These are phyloP conservation scores for Diaperis boleti DNA, from an alignment of 2,888 invertebrate genomes.

Conservation along the genomic window DNA sequence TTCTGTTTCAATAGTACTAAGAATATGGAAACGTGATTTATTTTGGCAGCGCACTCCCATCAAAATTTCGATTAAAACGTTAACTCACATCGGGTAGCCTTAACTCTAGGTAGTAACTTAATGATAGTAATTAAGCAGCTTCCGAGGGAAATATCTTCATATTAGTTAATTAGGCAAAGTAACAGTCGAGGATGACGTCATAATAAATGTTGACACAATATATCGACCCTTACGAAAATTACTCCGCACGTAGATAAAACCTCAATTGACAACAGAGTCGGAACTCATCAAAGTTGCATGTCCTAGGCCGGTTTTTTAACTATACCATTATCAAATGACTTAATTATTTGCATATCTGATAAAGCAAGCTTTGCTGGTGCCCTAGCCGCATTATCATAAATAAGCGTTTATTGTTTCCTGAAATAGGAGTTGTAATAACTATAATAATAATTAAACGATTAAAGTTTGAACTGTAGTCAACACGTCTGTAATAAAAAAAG, in stretches of 20 bases:
- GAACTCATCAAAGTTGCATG: constrained; percentile 12
- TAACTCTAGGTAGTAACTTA: background rate
- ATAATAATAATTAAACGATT: too few relatives aligned
- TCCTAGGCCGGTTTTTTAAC: background rate
- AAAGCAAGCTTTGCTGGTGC: too few relatives aligned
- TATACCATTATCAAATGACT: too few relatives aligned
- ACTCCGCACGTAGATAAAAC: constrained; percentile 1
- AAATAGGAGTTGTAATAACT: too few relatives aligned
- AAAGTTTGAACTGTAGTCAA: too few relatives aligned
- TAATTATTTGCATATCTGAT: too few relatives aligned
- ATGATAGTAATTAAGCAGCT: constrained; percentile 16
- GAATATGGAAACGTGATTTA: too few relatives aligned
- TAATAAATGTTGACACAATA: constrained; percentile 32
- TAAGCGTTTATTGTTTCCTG: too few relatives aligned
- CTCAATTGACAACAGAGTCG: constrained; percentile 5
- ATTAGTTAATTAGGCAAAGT: constrained; percentile 26
- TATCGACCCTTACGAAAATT: constrained; percentile 17
- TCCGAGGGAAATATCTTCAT: background rate
- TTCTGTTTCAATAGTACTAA: too few relatives aligned
- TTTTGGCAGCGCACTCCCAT: too few relatives aligned
- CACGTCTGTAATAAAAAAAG: too few relatives aligned
- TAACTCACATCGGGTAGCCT: background rate
- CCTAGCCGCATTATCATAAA: too few relatives aligned
- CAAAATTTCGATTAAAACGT: constrained; percentile 6
- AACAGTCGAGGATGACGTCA: constrained; percentile 11